A percentile compares a stretch with the other conserved stretches of the same genome.
These are phyloP conservation scores for Odontamblyopus rebecca DNA, from an alignment of 2,797 vertebrate genomes.

Conservation along the genomic window DNA sequence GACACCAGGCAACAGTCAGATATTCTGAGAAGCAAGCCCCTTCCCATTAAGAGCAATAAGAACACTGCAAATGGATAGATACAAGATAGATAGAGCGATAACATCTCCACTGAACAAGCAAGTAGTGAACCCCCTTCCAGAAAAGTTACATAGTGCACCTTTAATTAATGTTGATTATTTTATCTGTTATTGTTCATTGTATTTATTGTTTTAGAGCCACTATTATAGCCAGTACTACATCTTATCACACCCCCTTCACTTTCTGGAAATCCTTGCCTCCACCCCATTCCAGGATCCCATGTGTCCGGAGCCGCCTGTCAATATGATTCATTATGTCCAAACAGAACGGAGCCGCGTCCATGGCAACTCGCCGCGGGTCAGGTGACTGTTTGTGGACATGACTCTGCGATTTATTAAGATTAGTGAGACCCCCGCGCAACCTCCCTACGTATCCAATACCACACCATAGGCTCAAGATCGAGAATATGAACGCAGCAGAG, in stretches of 20 bases:
- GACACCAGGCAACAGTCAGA: too few relatives aligned
- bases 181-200: too few relatives aligned
- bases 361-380: conserved; percentile 47
- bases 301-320: conserved; percentile 55
- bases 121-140: too few relatives aligned
- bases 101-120: too few relatives aligned
- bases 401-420: conserved; percentile 52
- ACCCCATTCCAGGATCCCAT: conserved; percentile 43
- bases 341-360: conserved; percentile 47
- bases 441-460: conserved; percentile 21
- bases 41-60: too few relatives aligned
- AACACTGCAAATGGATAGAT: too few relatives aligned
- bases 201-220: too few relatives aligned
- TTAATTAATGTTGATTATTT: too few relatives aligned
- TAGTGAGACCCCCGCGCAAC: conserved; percentile 35
- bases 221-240: too few relatives aligned
- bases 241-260: background rate
- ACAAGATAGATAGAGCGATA: too few relatives aligned
- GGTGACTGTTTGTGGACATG: conserved; percentile 55
- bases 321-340: conserved; percentile 65
- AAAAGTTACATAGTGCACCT: too few relatives aligned
- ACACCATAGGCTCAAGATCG: conserved; percentile 52
- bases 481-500: conserved; percentile 23
- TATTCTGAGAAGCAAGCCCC: too few relatives aligned
- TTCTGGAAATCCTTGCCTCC: conserved; percentile 29